These are phyloP conservation scores for Ichneumoninae sp. DNA, from an alignment of 2,888 invertebrate genomes.

Conservation along the genomic window DNA sequence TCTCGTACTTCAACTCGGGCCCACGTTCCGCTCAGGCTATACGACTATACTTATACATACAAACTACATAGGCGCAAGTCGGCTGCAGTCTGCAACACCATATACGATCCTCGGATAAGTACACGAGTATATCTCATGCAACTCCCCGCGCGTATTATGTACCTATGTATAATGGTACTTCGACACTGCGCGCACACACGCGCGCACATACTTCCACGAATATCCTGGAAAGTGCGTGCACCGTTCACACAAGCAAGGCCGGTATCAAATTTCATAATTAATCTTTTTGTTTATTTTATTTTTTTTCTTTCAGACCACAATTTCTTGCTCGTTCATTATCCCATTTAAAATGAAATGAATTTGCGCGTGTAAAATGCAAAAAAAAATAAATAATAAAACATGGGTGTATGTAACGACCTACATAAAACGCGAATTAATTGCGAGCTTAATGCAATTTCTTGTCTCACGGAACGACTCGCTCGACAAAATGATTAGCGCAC, in stretches of 20 bases:
- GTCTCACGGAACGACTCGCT: too few relatives aligned
- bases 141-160: conserved; percentile 13
- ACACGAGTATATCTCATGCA: conserved; percentile 11
- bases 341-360: background rate
- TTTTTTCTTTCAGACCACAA: background rate
- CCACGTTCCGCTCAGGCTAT: conserved; percentile 10
- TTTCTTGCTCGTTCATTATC: background rate
- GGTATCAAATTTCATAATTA: conserved; percentile 21
- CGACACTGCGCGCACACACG: background rate
- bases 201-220: background rate
- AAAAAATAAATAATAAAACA: background rate
- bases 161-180: background rate
- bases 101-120: conserved; percentile 18
- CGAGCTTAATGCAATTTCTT: background rate
- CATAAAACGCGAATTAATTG: background rate
- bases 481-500: too few relatives aligned
- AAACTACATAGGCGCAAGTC: conserved; percentile 11
- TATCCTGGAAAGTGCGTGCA: conserved; percentile 14
- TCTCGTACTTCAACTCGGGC: conserved; percentile 27
- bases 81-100: conserved; percentile 11
- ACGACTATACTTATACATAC: conserved; percentile 3
- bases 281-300: background rate
- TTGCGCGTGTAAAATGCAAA: background rate
- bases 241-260: background rate
- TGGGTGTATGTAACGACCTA: background rate